Evolutionary conservation across 2,797 vertebrate genomes (phyloP).

Genomic region (Ctenosaura bakeri): DNA sequence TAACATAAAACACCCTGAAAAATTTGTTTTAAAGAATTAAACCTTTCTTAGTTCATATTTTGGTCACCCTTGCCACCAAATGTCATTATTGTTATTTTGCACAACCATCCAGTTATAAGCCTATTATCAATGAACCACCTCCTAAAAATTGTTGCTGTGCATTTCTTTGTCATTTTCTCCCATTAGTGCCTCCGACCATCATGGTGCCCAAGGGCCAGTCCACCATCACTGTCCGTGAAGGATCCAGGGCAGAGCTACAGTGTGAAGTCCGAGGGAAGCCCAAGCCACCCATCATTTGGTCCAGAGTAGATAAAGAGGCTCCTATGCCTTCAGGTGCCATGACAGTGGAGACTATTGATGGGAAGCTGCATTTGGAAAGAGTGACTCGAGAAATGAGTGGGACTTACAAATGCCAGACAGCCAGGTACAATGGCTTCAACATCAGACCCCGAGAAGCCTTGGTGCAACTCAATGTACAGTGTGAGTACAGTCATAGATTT

Average conservation of each 20-base stretch:
- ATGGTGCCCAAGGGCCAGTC: constrained; percentile 88
- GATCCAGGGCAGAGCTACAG: constrained; percentile 88
- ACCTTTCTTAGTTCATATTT: background rate
- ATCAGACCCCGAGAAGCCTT: constrained; percentile 91
- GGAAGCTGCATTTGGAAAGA: constrained; percentile 88
- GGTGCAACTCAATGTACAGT: constrained; percentile 95
- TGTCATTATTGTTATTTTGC: background rate
- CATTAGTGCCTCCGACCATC: constrained; percentile 90
- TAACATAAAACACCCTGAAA: too few relatives aligned
- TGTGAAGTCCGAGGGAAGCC: constrained; percentile 94
- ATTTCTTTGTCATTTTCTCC: constrained; percentile 40
- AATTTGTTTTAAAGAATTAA: background rate
- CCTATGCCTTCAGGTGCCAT: constrained; percentile 88
- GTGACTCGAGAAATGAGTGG: constrained; percentile 93
- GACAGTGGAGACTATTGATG: constrained; percentile 87
- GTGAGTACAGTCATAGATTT: constrained; percentile 83
- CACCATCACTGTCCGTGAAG: constrained; percentile 89
- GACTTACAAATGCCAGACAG: constrained; percentile 93
- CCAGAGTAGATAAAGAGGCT: constrained; percentile 90
- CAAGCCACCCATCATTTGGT: constrained; percentile 94
- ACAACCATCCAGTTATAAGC: background rate
- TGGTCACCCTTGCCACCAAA: background rate
- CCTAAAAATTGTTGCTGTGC: background rate
- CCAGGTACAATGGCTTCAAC: constrained; percentile 96
- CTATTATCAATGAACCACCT: background rate